These are phyloP conservation scores for Drosophila falleni DNA, from an alignment of 2,888 invertebrate genomes.

Conservation along the genomic window DNA sequence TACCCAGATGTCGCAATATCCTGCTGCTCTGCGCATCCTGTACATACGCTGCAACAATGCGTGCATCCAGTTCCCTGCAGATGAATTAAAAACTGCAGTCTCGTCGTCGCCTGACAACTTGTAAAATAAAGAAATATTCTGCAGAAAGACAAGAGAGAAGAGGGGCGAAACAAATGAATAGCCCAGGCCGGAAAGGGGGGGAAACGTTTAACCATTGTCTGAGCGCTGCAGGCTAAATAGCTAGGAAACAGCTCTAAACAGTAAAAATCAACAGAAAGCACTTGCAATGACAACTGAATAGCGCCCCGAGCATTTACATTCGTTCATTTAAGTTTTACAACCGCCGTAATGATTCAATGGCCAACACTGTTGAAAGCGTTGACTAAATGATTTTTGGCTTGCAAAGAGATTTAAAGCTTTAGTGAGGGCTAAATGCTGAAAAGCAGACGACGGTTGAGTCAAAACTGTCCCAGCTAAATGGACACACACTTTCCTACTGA, in stretches of 20 bases:
- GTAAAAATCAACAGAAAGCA: constrained; percentile 57
- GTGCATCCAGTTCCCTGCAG: constrained; percentile 58
- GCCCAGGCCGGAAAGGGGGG: neutral
- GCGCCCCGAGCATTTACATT: constrained; percentile 52
- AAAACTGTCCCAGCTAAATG: constrained; percentile 25
- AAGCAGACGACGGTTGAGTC: constrained; percentile 9
- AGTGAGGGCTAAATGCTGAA: constrained; percentile 2
- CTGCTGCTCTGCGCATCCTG: constrained; percentile 50
- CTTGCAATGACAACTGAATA: constrained; percentile 47
- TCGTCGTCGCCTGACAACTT: constrained; percentile 37
- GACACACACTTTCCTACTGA: neutral
- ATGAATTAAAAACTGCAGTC: constrained; percentile 62
- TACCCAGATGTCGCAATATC: constrained; percentile 64
- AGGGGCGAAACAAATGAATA: neutral
- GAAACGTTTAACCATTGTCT: constrained; percentile 60
- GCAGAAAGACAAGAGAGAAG: constrained; percentile 33
- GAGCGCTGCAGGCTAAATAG: constrained; percentile 52
- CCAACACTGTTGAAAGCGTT: constrained; percentile 31
- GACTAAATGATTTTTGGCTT: constrained; percentile 33
- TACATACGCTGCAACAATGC: constrained; percentile 54
- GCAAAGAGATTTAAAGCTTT: constrained; percentile 40
- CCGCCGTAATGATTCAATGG: constrained; percentile 42
- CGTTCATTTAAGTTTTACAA: constrained; percentile 55
- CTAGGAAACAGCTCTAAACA: constrained; percentile 57
- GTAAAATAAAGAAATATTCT: constrained; percentile 40